A percentile compares a stretch with the other conserved stretches of the same genome.
Evolutionary conservation across 2,888 invertebrate genomes (phyloP).

Genomic region (Julus scandinavius): DNA sequence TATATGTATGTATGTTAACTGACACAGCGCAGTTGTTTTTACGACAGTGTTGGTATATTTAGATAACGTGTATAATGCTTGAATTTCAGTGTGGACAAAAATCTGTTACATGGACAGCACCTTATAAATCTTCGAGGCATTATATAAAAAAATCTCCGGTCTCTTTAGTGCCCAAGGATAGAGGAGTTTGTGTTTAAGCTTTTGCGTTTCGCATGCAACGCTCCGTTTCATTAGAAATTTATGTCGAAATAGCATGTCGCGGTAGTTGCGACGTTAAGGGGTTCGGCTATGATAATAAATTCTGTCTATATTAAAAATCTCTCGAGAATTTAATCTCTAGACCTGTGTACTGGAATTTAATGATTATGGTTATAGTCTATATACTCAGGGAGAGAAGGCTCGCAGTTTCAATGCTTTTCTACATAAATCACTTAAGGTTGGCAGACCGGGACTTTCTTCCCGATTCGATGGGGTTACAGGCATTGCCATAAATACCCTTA

Average conservation of each 20-base stretch:
- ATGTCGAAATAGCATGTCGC: constrained; percentile 33
- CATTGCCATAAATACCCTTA: neutral
- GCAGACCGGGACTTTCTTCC: constrained; percentile 33
- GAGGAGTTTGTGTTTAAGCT: neutral
- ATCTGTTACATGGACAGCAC: too few species aligned
- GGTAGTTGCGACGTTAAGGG: constrained; percentile 11
- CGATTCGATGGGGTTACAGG: neutral
- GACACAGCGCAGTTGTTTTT: too few species aligned
- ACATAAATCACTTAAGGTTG: constrained; percentile 20
- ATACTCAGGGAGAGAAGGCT: neutral
- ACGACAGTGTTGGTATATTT: too few species aligned
- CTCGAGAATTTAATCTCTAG: constrained; percentile 33
- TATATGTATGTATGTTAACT: too few species aligned
- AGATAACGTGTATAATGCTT: too few species aligned
- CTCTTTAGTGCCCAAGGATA: neutral
- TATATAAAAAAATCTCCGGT: neutral
- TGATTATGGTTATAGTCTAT: constrained; percentile 20
- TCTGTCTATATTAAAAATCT: constrained; percentile 33
- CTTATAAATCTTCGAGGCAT: too few species aligned
- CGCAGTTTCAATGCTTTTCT: constrained; percentile 19
- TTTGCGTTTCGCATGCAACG: neutral
- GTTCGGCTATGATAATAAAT: constrained; percentile 26
- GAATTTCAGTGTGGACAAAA: too few species aligned
- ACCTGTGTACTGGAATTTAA: constrained; percentile 24
- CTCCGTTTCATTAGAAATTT: constrained; percentile 19